Evolutionary conservation across 2,113 vertebrate species (phyloP).

Genomic region (Sturnira hondurensis): DNA sequence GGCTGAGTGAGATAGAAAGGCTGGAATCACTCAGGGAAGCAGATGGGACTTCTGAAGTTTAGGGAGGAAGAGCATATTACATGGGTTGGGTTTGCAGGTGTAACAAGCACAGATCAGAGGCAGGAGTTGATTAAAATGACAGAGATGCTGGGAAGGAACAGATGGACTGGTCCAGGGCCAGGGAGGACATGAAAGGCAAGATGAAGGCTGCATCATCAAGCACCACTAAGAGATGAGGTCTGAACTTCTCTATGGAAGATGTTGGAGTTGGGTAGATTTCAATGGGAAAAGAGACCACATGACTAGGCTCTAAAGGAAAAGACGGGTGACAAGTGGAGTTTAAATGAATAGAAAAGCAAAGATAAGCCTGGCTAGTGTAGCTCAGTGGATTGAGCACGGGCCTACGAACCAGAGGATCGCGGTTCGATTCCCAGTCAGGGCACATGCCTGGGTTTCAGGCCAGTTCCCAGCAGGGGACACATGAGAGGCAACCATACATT

Average conservation of each 20-base stretch:
- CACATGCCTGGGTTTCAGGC: no score
- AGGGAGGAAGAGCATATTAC: slow-evolving; percentile 37
- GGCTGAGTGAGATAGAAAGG: background rate
- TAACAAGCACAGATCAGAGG: slow-evolving; percentile 59
- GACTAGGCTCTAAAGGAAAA: slow-evolving; percentile 19
- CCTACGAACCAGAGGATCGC: no score
- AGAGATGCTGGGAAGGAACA: slow-evolving; percentile 40
- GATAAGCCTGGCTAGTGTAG: no score
- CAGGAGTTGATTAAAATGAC: slow-evolving; percentile 58
- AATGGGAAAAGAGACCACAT: background rate
- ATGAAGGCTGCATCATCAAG: slow-evolving; percentile 34
- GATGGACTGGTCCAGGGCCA: slow-evolving; percentile 53
- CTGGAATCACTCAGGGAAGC: slow-evolving; percentile 53
- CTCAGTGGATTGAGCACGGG: no score
- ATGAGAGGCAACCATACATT: no score
- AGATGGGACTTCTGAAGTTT: slow-evolving; percentile 36
- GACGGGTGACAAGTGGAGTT: background rate
- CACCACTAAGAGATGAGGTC: slow-evolving; percentile 20
- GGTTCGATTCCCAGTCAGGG: no score
- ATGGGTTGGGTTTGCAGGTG: slow-evolving; percentile 48
- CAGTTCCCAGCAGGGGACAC: no score
- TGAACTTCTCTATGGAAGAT: slow-evolving; percentile 44
- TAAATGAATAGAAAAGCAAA: slow-evolving; percentile 32
- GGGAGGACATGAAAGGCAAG: slow-evolving; percentile 55
- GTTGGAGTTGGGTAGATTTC: slow-evolving; percentile 41